A percentile compares a stretch with the other conserved stretches of the same genome.
These are phyloP conservation scores for Caenorhabditis sp. DNA, from an alignment of 2,888 invertebrate species.

Conservation along the genomic window DNA sequence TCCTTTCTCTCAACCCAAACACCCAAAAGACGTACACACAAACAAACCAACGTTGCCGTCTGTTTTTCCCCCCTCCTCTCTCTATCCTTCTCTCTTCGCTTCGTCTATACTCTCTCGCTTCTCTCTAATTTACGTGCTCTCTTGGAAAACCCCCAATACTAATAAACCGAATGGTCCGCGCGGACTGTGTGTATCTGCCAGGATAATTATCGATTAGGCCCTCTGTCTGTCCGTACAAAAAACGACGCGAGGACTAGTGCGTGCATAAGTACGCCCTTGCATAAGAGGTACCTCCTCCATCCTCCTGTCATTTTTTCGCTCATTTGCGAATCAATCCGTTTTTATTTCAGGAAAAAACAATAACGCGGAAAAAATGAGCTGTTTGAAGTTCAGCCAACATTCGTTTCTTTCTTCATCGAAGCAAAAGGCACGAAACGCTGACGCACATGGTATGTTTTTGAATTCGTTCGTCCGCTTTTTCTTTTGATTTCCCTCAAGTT, in stretches of 20 bases:
- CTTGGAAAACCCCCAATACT: neutral
- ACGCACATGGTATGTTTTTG: constrained; percentile 46
- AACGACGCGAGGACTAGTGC: neutral
- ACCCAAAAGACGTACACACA: neutral
- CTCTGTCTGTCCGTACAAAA: neutral
- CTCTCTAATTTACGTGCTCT: neutral
- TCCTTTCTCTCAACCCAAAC: neutral
- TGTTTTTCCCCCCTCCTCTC: neutral
- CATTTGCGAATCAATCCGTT: neutral
- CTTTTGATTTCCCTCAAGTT: no score
- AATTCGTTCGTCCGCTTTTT: neutral
- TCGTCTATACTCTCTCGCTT: no score
- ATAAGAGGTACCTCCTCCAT: constrained; percentile 1
- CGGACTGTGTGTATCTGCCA: neutral
- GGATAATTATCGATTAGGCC: neutral
- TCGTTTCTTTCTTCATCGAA: neutral
- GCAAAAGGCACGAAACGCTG: constrained; percentile 3
- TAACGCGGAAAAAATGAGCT: constrained; percentile 27
- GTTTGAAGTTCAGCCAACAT: neutral
- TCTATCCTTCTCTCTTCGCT: neutral
- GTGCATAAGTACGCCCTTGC: neutral
- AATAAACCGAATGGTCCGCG: constrained; percentile 20
- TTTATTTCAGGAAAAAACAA: neutral
- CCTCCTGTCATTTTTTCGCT: neutral
- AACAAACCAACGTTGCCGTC: neutral